Base-by-base conservation (phyloP, 1,140 invertebrate species). In the Bombus superbus region DNA sequence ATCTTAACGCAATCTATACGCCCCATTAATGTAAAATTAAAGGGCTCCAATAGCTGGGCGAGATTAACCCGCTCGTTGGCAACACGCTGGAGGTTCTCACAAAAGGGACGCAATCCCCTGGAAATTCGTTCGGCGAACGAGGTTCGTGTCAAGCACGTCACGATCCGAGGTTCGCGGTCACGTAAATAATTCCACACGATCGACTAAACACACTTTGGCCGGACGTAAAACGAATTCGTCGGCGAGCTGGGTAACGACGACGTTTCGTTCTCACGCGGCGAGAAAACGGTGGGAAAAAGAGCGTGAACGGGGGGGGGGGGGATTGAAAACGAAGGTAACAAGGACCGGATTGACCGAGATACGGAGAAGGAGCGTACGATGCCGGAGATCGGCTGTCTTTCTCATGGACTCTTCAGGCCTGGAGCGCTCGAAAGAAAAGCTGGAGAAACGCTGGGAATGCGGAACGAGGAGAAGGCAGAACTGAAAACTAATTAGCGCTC, bases 401-500 rank as follows among this genome's bases (percentile, higher is more conserved):
- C 1, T 0, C 72, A 59, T 3, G 18, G 4, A 53, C 38, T 35
- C 59, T 64, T 9, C 13, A 6, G 15, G 2, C 15, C 3, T 53
- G n/a, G 28, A 83, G 59, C 11, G 35, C 5, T 57, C 0, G 53
- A 18, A 73, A 53, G 62, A 28, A 53, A 66, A 73, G n/a, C 28
- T 2, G 53, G 66, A 83, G 35, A 79, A 82, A 66, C 47, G 47
- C 15, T 47, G 47, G 1, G 47, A 47, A 47, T 3, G 32, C 11
- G 8, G 25, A 18, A 83, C 74, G 38, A 47, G 53, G 38, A 44
- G 53, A 38, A 44, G 62, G 44, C 76, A 62, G 25, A 71, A 57
- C 74, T 77, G 89, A 69, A 64, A 83, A 84, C 80, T 83, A 87
- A 89, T 90, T 87, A 87, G 78, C 82, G 75, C 73, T 57, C 53